These are phyloP conservation scores for Antheraea mylitta DNA, from an alignment of 1,140 invertebrate genomes.

Conservation along the genomic window DNA sequence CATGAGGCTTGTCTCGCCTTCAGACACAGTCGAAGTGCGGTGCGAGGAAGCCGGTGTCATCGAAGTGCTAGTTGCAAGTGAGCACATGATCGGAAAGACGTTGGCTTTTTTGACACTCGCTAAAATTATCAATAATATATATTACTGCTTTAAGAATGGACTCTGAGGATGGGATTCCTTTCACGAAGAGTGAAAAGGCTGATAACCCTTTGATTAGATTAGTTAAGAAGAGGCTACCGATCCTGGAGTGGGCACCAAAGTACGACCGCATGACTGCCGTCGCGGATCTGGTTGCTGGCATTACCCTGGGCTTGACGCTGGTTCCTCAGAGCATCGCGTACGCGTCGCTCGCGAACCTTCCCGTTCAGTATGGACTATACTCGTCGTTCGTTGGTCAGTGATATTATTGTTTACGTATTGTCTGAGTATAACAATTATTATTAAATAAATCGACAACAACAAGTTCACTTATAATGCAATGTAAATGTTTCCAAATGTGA, in stretches of 20 bases:
- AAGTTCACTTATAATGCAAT: too few relatives aligned
- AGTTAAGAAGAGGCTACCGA: conserved; percentile 68
- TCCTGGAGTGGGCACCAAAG: conserved; percentile 82
- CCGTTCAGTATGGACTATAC: conserved; percentile 83
- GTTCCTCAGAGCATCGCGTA: conserved; percentile 93
- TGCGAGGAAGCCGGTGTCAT: neutral
- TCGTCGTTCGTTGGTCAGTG: conserved; percentile 74
- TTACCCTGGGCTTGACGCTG: conserved; percentile 89
- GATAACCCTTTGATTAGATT: conserved; percentile 26
- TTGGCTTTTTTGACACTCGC: neutral
- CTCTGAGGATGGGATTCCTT: conserved; percentile 28
- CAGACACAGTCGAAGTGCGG: neutral
- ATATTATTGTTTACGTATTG: neutral
- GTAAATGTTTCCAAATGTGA: too few relatives aligned
- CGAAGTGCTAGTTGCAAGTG: neutral
- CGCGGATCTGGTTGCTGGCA: conserved; percentile 86
- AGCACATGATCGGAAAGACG: neutral
- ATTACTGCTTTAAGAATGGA: conserved; percentile 21
- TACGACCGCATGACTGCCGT: conserved; percentile 81
- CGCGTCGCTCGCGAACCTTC: conserved; percentile 86
- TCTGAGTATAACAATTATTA: too few relatives aligned
- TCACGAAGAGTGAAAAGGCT: conserved; percentile 7
- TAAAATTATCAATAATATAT: neutral
- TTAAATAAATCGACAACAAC: too few relatives aligned
- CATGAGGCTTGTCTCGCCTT: neutral